These are phyloP conservation scores for Acheta domesticus DNA, from an alignment of 2,888 invertebrate genomes.

Conservation along the genomic window DNA sequence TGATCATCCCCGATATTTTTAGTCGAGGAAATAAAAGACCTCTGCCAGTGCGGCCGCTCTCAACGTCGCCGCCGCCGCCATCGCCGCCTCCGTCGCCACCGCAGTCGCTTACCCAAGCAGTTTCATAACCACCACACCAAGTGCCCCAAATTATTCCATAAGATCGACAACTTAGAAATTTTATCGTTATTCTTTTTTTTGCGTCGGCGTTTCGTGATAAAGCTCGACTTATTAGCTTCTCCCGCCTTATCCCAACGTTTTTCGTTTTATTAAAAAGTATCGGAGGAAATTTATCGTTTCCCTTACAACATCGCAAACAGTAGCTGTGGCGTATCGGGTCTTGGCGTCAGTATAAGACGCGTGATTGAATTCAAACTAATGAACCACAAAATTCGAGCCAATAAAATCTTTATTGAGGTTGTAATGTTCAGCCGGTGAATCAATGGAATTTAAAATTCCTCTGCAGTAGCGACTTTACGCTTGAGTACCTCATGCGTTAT, in stretches of 20 bases:
- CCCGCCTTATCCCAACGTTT: not conserved
- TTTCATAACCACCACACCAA: slow-evolving; percentile 20
- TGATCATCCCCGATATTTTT: slow-evolving; percentile 33
- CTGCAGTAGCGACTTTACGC: too few relatives aligned
- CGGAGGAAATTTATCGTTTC: not conserved
- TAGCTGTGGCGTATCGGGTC: not conserved
- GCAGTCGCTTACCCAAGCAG: slow-evolving; percentile 1
- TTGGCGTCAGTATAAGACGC: not conserved
- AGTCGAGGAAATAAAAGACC: slow-evolving; percentile 12
- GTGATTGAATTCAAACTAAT: not conserved
- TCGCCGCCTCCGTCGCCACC: not conserved
- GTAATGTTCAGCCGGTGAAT: not conserved
- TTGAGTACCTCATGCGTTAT: too few relatives aligned
- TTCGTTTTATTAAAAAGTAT: slow-evolving; percentile 18
- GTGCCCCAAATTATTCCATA: slow-evolving; percentile 21
- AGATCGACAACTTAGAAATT: slow-evolving; percentile 22
- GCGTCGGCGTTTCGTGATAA: not conserved
- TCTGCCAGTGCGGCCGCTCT: not conserved
- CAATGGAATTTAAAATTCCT: too few relatives aligned
- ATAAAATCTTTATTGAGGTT: not conserved
- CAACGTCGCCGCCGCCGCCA: not conserved
- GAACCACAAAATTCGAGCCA: not conserved
- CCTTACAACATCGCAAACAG: slow-evolving; percentile 6
- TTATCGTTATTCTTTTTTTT: not conserved
- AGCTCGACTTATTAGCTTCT: slow-evolving; percentile 18